Base-by-base conservation (phyloP, 2,888 invertebrate species). In the Pristionchus arcanus region DNA sequence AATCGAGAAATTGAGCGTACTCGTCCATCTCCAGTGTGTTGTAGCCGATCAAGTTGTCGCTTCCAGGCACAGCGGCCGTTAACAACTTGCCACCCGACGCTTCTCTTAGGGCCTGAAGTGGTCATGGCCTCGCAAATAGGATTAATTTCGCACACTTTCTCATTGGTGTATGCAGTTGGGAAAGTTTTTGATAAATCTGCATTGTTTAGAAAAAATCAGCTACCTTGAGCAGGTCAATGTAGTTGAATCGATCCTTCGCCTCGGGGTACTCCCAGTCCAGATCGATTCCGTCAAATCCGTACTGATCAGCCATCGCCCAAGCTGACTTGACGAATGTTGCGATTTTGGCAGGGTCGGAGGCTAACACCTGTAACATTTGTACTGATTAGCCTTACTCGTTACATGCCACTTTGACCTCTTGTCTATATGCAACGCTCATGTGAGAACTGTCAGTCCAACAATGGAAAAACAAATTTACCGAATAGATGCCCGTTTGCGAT, bases 1-100 rank as follows among this genome's bases (percentile, higher is more conserved):
- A 25, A 9, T 28, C 1, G n/a, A n/a, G n/a, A n/a, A n/a, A n/a
- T n/a, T n/a, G n/a, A n/a, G 19, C 34, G 4, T 2, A 63, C 86
- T 53, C 91, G 53, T 93, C 42, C 86, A 86, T 86, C 21, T 34
- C 63, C 1, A 25, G 86, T 15, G 55, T 86, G 25, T 55, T 97
- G 94, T 98, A 98, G 0, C 97, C 97, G 21, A 97, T 96, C 91
- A 84, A 3, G 16, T 34, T 34, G 19, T 59, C 59, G 37, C 21
- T 63, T 3, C 49, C 84, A 13, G 86, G 28, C 25, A 86, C 63
- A 0, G 86, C 86, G 0, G 66, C 63, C 2, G 86, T 86, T 1
- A 86, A 16, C 15, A 86, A 42, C 15, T 86, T 86, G 0, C 86
- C 86, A 7, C 42, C 66, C 1, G 42, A 49, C 13, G 63, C 86